These are phyloP conservation scores for Carapus acus DNA, from an alignment of 2,797 vertebrate genomes.

Conservation along the genomic window DNA sequence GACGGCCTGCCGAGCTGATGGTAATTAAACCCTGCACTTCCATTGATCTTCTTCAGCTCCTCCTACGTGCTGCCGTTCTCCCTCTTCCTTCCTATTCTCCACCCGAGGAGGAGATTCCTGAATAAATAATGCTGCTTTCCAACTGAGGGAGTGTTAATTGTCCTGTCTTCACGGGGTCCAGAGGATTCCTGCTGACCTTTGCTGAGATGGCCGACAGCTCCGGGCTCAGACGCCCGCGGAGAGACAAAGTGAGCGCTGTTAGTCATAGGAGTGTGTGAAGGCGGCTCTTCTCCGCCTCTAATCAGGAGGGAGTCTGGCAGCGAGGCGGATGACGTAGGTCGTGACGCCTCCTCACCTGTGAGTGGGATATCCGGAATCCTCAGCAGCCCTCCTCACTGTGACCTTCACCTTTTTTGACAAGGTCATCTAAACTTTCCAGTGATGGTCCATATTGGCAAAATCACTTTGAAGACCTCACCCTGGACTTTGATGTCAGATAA, in stretches of 20 bases:
- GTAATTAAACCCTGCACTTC: slow-evolving; percentile 75
- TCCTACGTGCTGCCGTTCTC: slow-evolving; percentile 46
- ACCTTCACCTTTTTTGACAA: not conserved
- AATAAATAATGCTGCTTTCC: slow-evolving; percentile 72
- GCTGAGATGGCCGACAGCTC: slow-evolving; percentile 46
- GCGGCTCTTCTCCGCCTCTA: slow-evolving; percentile 9
- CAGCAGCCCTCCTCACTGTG: not conserved
- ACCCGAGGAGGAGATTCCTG: slow-evolving; percentile 53
- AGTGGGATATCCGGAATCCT: not conserved
- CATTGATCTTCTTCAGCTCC: slow-evolving; percentile 70
- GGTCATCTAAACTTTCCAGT: too few species aligned
- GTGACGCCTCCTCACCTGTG: slow-evolving; percentile 2
- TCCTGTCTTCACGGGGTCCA: slow-evolving; percentile 66
- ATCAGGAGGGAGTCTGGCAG: not conserved
- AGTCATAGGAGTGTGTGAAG: slow-evolving; percentile 23
- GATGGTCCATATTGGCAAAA: too few species aligned
- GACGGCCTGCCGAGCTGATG: slow-evolving; percentile 58
- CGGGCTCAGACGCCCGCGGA: slow-evolving; percentile 49
- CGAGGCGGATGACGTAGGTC: slow-evolving; percentile 6
- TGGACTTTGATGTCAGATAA: too few species aligned
- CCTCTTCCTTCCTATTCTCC: slow-evolving; percentile 45
- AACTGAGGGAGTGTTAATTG: slow-evolving; percentile 69
- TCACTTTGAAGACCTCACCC: too few species aligned
- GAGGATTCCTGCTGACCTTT: slow-evolving; percentile 67
- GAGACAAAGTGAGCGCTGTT: slow-evolving; percentile 45